phyloP scores from a whole-genome alignment of 2,797 vertebrate genomes.

The Poeciliopsis infans region DNA sequence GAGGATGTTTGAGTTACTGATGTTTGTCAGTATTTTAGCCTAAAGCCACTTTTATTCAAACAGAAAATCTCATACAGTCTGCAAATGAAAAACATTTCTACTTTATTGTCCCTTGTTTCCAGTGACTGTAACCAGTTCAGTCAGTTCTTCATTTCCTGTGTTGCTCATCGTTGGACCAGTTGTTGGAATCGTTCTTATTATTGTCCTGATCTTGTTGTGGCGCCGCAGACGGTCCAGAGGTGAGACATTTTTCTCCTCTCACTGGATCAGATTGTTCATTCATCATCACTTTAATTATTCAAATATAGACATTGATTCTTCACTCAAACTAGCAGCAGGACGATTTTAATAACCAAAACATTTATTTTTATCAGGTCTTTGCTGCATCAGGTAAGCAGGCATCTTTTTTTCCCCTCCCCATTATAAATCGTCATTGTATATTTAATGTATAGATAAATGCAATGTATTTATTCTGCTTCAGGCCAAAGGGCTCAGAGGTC shows the following conservation, averaged over 20 bases:
- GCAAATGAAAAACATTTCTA: not conserved
- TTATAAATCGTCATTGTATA: too few relatives aligned
- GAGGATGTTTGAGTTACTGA: too few relatives aligned
- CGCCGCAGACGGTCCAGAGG: not conserved
- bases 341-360: too few relatives aligned
- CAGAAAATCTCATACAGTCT: not conserved
- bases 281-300: too few relatives aligned
- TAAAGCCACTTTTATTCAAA: not conserved
- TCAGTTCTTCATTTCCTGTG: not conserved
- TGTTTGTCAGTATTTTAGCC: too few relatives aligned
- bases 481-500: not conserved
- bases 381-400: not conserved
- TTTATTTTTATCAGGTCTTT: not conserved
- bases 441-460: not conserved
- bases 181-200: constrained; percentile 9
- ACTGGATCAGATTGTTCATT: not conserved
- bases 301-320: too few relatives aligned
- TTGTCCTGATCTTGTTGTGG: not conserved
- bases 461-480: not conserved
- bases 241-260: not conserved
- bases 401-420: not conserved
- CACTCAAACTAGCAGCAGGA: too few relatives aligned
- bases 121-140: not conserved
- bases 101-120: not conserved
- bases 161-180: not conserved